Evolutionary conservation across 2,113 vertebrate species (phyloP).

Genomic region (Oenanthe oenanthe): DNA sequence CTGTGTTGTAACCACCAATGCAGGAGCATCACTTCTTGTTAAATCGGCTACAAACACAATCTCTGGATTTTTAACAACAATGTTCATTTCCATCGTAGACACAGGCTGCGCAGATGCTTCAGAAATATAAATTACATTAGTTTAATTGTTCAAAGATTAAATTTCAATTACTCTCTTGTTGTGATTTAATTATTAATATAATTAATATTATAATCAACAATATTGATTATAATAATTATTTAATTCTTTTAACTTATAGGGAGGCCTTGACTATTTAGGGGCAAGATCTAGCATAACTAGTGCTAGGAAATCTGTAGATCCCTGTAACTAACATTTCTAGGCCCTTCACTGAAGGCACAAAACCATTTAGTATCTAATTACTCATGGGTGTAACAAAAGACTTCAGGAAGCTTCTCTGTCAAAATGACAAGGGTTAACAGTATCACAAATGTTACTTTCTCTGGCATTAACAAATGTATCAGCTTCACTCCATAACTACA

Average conservation of each 20-base stretch:
- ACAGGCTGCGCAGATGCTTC: constrained; percentile 72
- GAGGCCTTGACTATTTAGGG: neutral
- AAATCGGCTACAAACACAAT: constrained; percentile 97
- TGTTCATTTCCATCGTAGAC: constrained; percentile 85
- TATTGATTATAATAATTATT: neutral
- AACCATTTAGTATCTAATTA: neutral
- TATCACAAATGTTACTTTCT: neutral
- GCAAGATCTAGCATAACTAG: neutral
- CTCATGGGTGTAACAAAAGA: neutral
- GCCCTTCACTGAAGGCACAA: neutral
- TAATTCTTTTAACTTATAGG: neutral
- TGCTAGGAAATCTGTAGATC: neutral
- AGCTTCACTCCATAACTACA: neutral
- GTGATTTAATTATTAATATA: neutral
- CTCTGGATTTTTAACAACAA: constrained; percentile 91
- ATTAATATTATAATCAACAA: neutral
- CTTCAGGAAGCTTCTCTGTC: neutral
- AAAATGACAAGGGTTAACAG: neutral
- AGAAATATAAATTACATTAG: constrained; percentile 11
- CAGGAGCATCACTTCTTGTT: constrained; percentile 88
- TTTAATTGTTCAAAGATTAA: neutral
- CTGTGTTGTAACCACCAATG: constrained; percentile 90
- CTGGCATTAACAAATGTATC: neutral
- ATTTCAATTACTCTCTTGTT: neutral
- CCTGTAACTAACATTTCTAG: neutral